Percentiles rank a stretch among this genome's conserved stretches.
Evolutionary conservation across 2,797 vertebrate genomes (phyloP).

Genomic region (Threskiornis aethiopicus): DNA sequence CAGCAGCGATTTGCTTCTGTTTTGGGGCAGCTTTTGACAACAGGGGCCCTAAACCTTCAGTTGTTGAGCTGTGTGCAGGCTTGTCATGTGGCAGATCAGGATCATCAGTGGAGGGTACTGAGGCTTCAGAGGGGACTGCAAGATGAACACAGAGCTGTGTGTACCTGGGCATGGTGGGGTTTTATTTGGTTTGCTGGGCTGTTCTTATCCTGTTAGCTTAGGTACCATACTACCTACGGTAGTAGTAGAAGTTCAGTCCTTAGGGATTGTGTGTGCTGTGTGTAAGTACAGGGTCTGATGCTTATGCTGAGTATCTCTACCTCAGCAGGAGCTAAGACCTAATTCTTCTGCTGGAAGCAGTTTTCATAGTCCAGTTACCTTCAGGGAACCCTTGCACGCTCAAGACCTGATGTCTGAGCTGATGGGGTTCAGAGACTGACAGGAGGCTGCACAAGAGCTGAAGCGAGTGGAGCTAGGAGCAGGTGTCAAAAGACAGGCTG

Average conservation of each 20-base stretch:
- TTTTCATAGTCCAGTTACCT: neutral
- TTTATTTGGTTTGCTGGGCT: neutral
- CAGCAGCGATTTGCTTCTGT: neutral
- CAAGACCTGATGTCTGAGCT: neutral
- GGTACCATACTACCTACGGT: neutral
- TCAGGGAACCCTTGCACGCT: neutral
- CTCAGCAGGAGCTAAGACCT: neutral
- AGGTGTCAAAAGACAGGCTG: neutral
- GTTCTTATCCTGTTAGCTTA: neutral
- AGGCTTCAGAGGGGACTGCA: neutral
- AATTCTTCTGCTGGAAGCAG: neutral
- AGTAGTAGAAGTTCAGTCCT: neutral
- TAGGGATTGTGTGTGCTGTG: neutral
- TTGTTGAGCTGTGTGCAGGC: neutral
- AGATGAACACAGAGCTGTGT: neutral
- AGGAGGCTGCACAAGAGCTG: neutral
- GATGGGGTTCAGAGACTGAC: neutral
- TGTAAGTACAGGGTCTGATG: neutral
- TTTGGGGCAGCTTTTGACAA: neutral
- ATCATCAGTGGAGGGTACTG: neutral
- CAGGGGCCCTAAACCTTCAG: neutral
- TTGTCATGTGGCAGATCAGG: neutral
- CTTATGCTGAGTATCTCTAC: accelerated
- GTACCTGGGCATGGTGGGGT: neutral
- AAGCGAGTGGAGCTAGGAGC: neutral